Evolutionary conservation across 2,797 vertebrate species (phyloP), one percentile per base, ranked within the genome.

Genomic region (Microctenopoma steveboyesi): DNA sequence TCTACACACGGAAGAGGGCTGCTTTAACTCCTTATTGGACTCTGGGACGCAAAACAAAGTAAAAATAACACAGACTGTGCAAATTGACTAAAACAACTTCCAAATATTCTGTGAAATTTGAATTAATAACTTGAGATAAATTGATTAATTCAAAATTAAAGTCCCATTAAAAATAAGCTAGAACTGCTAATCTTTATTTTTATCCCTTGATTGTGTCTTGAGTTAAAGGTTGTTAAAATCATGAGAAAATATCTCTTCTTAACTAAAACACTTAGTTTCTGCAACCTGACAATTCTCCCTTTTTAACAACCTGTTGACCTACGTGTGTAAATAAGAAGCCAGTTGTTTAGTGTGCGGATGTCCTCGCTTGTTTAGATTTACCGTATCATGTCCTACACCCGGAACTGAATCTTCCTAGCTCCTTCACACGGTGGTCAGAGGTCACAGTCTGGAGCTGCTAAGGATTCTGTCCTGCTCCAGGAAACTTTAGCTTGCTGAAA

Each of bases 21-120:
- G 47, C 51, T 27, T 79, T 86, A 86, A 85, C 82, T 58, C 60
- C 25, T 59, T 9, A 10, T 1, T 0, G 7, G 28, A 18, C 45
- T 33, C 11, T 28, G 48, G 54, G 58, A 61, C 50, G 22, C 61
- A 2, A 2, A n/a, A 28, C 64, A 51, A 13, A 51, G 4, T 27
- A 13, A 25, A 14, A 5, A 18, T n/a, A 25, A 27, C 1, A 57
- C 7, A 37, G 28, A 49, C 55, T 5, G 48, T 42, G 56, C 18
- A 55, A 11, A 65, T 22, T 48, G 43, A 2, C 28, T 50, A 39
- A 7, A 12, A n/a, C 12, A 39, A 5, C 18, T 52, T 52, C 8
- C 28, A 37, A 30, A 46, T 64, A 28, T 27, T 28, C 15, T 6
- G 53, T 8, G 18, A 40, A 2, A n/a, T 49, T n/a, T 27, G 6